Evolutionary conservation across 2,113 vertebrate genomes (phyloP), one percentile per base, ranked within the genome.

Genomic region (Melospiza melodia): DNA sequence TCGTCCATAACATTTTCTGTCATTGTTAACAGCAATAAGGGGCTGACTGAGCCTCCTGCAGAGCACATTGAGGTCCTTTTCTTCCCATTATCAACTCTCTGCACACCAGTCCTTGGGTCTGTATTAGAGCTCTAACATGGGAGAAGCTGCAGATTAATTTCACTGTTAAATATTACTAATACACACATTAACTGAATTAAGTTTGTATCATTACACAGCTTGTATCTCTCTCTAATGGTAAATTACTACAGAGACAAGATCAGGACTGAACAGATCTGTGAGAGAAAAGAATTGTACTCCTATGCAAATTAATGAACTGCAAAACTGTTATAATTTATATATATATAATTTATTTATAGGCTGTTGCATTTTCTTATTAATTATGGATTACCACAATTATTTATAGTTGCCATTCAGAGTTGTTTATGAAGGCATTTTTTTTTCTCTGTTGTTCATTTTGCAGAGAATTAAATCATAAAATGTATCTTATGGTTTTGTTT

Each of bases 401-500:
- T 69, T 57, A 22, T 5, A 74, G 79, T 58, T 77, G 43, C 4
- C 31, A 48, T 41, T 96, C 8, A 54, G 55, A 72, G 46, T 28
- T 92, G 44, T 41, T 19, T 77, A 13, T 69, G 37, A 81, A 51
- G 41, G 14, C 39, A 41, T 41, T 17, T 31, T 44, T 44, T 58
- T 68, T n/a, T 24, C 21, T 63, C 35, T 85, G 10, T 52, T 89
- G 58, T 24, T 90, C 54, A 28, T 90, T 93, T 68, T 1, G 1
- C 62, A 49, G 16, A 75, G 73, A 94, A 93, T 71, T 92, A 55
- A 92, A 92, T 94, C 52, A 90, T 75, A 95, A 96, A 96, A 51
- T 23, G 59, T 96, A 46, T 65, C 68, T 80, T 96, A 90, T 85
- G 43, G 11, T 91, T 95, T 88, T 84, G 9, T 55, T 92, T 81